phyloP scores from a whole-genome alignment of 2,113 vertebrate species.

The Myotis davidii region DNA sequence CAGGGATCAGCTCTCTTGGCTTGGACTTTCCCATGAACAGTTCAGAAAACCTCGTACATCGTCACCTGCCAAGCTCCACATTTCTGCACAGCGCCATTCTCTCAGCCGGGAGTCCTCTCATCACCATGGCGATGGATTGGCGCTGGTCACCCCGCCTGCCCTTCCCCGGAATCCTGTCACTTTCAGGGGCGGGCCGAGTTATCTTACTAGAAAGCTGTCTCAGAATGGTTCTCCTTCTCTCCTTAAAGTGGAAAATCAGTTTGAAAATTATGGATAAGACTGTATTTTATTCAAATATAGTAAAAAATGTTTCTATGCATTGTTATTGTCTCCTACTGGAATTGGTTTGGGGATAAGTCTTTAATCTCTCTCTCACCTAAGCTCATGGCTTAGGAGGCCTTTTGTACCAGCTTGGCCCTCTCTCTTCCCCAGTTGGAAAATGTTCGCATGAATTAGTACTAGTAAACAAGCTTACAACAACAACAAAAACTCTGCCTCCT shows the following conservation, averaged over 20 bases:
- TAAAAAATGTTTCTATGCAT: neutral
- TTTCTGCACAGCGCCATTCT: neutral
- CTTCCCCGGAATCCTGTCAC: neutral
- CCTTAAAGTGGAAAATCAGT: neutral
- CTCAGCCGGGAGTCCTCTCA: neutral
- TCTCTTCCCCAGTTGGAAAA: neutral
- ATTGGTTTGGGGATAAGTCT: neutral
- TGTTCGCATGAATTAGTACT: slow-evolving; percentile 36
- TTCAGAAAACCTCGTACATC: neutral
- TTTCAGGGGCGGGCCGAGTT: neutral
- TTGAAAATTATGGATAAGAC: slow-evolving; percentile 32
- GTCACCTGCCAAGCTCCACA: neutral
- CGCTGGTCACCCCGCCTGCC: accelerated
- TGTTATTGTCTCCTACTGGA: neutral
- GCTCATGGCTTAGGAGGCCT: neutral
- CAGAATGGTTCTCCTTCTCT: neutral
- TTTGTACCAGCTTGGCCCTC: neutral
- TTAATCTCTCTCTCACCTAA: neutral
- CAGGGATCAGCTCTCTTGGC: neutral
- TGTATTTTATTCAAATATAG: slow-evolving; percentile 22
- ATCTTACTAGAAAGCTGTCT: neutral
- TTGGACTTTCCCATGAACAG: neutral
- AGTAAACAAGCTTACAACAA: slow-evolving; percentile 59
- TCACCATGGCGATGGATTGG: neutral
- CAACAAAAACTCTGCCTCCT: neutral